phyloP scores from a whole-genome alignment of 2,113 vertebrate genomes.

The Melanerpes formicivorus region DNA sequence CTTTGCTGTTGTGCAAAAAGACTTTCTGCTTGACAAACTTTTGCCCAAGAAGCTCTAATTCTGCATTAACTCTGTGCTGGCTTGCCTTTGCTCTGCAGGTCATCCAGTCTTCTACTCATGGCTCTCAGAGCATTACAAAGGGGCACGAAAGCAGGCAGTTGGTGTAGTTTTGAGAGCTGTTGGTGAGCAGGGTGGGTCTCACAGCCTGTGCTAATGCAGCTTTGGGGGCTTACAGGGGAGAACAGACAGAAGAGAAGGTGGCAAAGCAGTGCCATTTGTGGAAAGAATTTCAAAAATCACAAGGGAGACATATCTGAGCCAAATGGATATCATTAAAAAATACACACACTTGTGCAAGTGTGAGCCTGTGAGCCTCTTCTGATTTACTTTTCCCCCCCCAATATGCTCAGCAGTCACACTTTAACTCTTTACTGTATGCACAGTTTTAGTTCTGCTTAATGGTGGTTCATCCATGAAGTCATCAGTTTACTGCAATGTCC shows the following conservation, averaged over 20 bases:
- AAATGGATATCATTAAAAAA: background rate
- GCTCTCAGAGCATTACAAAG: background rate
- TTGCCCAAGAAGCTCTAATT: background rate
- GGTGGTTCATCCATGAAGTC: background rate
- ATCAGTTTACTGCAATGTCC: background rate
- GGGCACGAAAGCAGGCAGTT: background rate
- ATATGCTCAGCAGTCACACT: background rate
- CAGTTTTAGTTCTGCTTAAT: background rate
- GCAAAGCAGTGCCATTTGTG: background rate
- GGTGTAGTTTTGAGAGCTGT: background rate
- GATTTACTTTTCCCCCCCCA: rapidly evolving
- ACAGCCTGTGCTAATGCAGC: background rate
- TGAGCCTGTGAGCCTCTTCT: background rate
- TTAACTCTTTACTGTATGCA: background rate
- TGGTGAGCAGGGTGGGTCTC: background rate
- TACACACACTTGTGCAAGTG: background rate
- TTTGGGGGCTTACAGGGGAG: background rate
- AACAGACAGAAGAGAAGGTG: background rate
- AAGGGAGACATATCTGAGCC: background rate
- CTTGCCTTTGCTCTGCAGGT: background rate
- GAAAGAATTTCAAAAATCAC: background rate
- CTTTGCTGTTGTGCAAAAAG: background rate
- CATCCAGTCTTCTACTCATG: background rate
- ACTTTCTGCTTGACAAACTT: background rate
- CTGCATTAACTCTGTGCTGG: background rate